Evolutionary conservation across 2,113 vertebrate genomes (phyloP), one percentile per base, ranked within the genome.

Genomic region (Thinocorus orbignyianus): DNA sequence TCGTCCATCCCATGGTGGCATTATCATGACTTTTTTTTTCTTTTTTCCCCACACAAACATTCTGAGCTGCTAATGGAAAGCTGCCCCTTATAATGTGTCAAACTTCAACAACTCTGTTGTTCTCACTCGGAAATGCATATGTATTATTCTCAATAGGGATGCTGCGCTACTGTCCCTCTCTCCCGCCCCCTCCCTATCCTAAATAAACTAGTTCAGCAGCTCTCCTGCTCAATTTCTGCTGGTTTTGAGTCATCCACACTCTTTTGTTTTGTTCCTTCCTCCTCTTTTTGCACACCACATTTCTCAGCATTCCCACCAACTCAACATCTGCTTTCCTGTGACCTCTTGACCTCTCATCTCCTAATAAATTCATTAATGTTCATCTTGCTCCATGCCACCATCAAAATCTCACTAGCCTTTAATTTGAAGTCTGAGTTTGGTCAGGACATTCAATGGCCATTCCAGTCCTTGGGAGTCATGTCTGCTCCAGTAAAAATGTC

Each of bases 241-340:
- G 4, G 11, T 51, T 86, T 54, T 64, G 52, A 82, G 57, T 94
- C 72, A 92, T 66, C 73, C 37, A 13, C 51, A 23, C 48, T 19
- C 46, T 71, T 88, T 66, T 69, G 41, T 61, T 69, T 84, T 66
- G 30, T 35, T 89, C 31, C 51, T 84, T 89, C 49, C 55, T 93
- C 12, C 5, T 73, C 41, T 84, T 90, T 83, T 58, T 92, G 20
- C 18, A 31, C 10, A n/a, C 30, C 13, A 31, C 2, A 0, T 91
- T 93, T 91, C 41, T 31, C 1, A 0, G 49, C 2, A 1, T 64
- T 88, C 51, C 83, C 51, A 39, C 78, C 49, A 79, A 72, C 60
- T 92, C 46, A 78, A 24, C 60, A 81, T 78, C 86, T 78, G 54
- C 44, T 91, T 90, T 74, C 33, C 10, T 72, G 66, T 92, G 81